Evolutionary conservation across 2,888 invertebrate species (phyloP), one percentile per base, ranked within the genome.

Genomic region (Plemyria rubiginata): DNA sequence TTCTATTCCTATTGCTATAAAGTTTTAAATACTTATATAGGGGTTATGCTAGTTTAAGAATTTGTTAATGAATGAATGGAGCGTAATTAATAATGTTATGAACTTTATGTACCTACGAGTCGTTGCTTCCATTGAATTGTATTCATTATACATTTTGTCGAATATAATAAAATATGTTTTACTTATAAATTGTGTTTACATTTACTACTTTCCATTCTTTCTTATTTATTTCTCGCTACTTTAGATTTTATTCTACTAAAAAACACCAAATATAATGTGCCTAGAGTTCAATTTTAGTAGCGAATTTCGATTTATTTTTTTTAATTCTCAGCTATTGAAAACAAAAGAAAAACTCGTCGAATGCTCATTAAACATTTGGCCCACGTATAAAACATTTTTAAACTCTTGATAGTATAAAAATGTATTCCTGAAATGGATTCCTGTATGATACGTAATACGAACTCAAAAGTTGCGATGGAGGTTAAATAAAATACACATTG

Each of bases 71-170:
- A 71, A 66, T 74, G 72, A 54, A 54, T 52, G 32, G 38, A 43
- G 36, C 46, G 43, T 40, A 75, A 72, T 63, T 29, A 28, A 40
- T 73, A 69, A 43, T 71, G 67, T 70, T 72, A 75, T 71, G 11
- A 51, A 76, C 74, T 75, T 68, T 76, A 77, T n/a, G 72, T 72
- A 76, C n/a, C n/a, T n/a, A n/a, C 70, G 77, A 81, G 88, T 87
- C 75, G 79, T 86, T 86, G 91, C 91, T 92, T 92, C 91, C 91
- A 90, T 71, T 74, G 70, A 67, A 84, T 81, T 86, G 80, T 89
- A 89, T 87, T 85, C 84, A 81, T 45, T 86, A 82, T 87, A 88
- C 82, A 87, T 84, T 77, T 84, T 85, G 81, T 84, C 82, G 77
- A 86, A 81, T 75, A 79, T 79, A 75, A 79, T 79, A 86, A 88